Conservation (phyloP, 1,140 invertebrate species). For the Agrypnia vestita region DNA sequence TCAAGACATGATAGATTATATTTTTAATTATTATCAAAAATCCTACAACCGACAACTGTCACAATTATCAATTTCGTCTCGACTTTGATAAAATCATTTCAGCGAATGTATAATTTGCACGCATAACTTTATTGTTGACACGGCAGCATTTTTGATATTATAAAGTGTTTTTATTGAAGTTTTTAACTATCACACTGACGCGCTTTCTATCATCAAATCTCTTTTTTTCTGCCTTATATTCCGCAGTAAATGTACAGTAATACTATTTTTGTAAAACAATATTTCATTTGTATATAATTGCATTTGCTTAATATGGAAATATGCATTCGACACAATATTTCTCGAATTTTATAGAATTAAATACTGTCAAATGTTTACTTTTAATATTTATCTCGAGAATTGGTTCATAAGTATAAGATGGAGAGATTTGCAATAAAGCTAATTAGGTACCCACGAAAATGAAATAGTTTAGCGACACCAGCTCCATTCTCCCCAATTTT, state of each 20-base stretch:
- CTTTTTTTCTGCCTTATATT: conserved; percentile 32
- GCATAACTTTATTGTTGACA: not conserved
- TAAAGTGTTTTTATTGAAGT: not conserved
- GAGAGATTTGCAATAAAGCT: conserved; percentile 28
- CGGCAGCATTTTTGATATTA: not conserved
- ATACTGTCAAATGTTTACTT: not conserved
- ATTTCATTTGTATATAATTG: conserved; percentile 20
- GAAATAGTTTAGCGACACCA: too few relatives aligned
- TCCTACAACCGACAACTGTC: too few relatives aligned
- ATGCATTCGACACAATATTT: conserved; percentile 6
- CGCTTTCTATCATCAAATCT: not conserved
- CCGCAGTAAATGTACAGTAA: conserved; percentile 33
- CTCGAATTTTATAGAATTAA: not conserved
- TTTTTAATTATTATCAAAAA: too few relatives aligned
- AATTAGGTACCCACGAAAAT: conserved; percentile 24
- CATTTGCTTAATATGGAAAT: conserved; percentile 27
- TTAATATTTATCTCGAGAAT: not conserved
- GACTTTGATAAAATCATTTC: too few relatives aligned
- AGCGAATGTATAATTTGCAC: too few relatives aligned
- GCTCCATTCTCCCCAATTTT: too few relatives aligned
- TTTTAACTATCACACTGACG: too few relatives aligned
- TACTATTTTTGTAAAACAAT: conserved; percentile 25
- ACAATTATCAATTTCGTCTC: too few relatives aligned
- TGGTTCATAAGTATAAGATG: conserved; percentile 24
- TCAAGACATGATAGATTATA: too few relatives aligned